Evolutionary conservation across 2,797 vertebrate genomes (phyloP), one percentile per base, ranked within the genome.

Genomic region (Cacajao melanocephalus): DNA sequence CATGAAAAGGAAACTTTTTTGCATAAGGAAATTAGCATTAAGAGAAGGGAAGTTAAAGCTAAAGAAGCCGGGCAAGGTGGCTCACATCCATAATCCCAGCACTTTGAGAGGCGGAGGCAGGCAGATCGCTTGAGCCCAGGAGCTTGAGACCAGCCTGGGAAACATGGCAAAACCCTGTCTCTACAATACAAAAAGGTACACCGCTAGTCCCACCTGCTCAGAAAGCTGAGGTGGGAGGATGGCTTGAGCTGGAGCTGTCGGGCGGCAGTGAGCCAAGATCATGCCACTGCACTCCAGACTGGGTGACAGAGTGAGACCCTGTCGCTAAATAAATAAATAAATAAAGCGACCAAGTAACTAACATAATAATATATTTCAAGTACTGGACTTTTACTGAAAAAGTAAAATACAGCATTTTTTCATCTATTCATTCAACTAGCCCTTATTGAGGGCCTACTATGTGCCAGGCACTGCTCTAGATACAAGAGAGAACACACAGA

Each of bases 1-100:
- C 79, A 75, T 46, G 75, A 96, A 95, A 90, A 91, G 70, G 22
- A 84, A 93, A 93, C 84, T 13, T 44, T 93, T n/a, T n/a, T 91
- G 22, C 19, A 26, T 50, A 90, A 88, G 67, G 41, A 94, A 96
- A 92, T 89, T 86, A 96, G 24, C 46, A 92, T 46, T 86, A 83
- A 96, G 58, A 19, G 36, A 94, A 75, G 26, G 17, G 61, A 64
- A 64, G 36, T 87, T 39, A 89, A 88, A 95, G 55, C 20, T 88
- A 86, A 96, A 88, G 33, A 73, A 93, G 41, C 30, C 1, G 13
- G 58, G 58, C 30, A 30, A 7, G 13, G 58, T 7, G 13, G 28
- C 58, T 64, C 58, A 3, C 28, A 64, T 28, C 58, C 33, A 64
- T 14, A 64, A 33, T 64, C 28, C 13, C 28, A 64, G 58, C 58